Base-by-base conservation (phyloP, 2,888 invertebrate species). In the Bembecia ichneumoniformis region DNA sequence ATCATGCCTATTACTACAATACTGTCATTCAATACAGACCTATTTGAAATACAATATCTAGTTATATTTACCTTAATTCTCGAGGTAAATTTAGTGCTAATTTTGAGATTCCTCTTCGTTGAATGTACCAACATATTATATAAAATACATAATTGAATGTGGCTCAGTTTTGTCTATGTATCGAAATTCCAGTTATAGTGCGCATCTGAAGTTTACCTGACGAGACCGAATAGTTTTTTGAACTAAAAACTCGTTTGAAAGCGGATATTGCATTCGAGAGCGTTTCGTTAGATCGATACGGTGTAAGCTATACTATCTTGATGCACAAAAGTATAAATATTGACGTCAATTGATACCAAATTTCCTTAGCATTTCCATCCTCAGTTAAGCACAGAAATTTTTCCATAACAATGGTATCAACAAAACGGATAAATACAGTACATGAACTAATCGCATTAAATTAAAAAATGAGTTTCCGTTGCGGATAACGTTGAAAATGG, bases 231-330 rank as follows among this genome's bases (percentile, higher is more conserved):
- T 79, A 82, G 81, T 83, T 82, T 84, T 84, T 82, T 80, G 74
- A 74, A 71, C 76, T 28, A 73, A 81, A 82, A 86, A 83, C 86
- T 86, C 86, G 82, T 86, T 86, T 82, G 75, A 75, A 81, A 81
- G 77, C 86, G 86, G 86, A 86, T 86, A 86, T 86, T 86, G 86
- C 83, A 80, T 83, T 76, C 77, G 80, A 75, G 70, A 77, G 71
- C 76, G 78, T 63, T 74, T 67, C 68, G 74, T 74, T 77, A 74
- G 77, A 76, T 77, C 75, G 77, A 77, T 68, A 64, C 64, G 62
- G 56, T 73, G 74, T 72, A 74, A 77, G 77, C 82, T 79, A 77
- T 79, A 74, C 71, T 69, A 44, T 69, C 57, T 9, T 14, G n/a
- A 1, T n/a, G n/a, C n/a, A n/a, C n/a, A n/a, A n/a, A n/a, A 28